These are phyloP conservation scores for Lindbergichthys nudifrons DNA, from an alignment of 2,797 vertebrate genomes.

Conservation along the genomic window DNA sequence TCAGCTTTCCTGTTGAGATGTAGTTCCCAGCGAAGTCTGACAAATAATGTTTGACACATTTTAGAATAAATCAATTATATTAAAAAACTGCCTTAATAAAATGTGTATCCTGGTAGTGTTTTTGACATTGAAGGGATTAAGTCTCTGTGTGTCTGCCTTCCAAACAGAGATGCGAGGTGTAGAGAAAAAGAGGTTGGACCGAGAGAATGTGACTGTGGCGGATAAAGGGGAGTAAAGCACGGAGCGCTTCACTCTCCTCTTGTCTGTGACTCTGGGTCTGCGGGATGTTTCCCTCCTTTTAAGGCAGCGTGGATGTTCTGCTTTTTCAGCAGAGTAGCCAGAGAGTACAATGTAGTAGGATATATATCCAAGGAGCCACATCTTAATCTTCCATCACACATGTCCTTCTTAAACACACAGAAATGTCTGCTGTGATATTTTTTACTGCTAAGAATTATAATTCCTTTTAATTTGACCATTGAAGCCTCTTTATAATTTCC, in stretches of 20 bases:
- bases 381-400: slow-evolving; percentile 15
- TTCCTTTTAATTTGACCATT: not conserved
- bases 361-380: slow-evolving; percentile 11
- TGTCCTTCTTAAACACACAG: not conserved
- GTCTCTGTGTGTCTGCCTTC: slow-evolving; percentile 31
- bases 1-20: not conserved
- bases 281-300: slow-evolving; percentile 79
- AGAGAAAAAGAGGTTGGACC: slow-evolving; percentile 33
- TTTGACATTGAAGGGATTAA: slow-evolving; percentile 21
- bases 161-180: slow-evolving; percentile 35
- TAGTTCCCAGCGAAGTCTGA: slow-evolving; percentile 8
- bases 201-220: slow-evolving; percentile 40
- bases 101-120: too few relatives aligned
- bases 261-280: slow-evolving; percentile 50
- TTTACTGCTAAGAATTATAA: not conserved
- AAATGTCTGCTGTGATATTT: not conserved
- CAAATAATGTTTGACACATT: slow-evolving; percentile 11
- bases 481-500: slow-evolving; percentile 2
- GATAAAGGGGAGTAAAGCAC: slow-evolving; percentile 40
- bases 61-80: not conserved
- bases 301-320: slow-evolving; percentile 74
- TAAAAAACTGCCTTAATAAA: not conserved
- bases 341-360: slow-evolving; percentile 50
- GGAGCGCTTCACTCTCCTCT: slow-evolving; percentile 61
- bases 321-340: slow-evolving; percentile 59